A percentile compares a stretch with the other conserved stretches of the same genome.
Conservation (phyloP, 2,888 invertebrate species). For the Oscheius sp. region DNA sequence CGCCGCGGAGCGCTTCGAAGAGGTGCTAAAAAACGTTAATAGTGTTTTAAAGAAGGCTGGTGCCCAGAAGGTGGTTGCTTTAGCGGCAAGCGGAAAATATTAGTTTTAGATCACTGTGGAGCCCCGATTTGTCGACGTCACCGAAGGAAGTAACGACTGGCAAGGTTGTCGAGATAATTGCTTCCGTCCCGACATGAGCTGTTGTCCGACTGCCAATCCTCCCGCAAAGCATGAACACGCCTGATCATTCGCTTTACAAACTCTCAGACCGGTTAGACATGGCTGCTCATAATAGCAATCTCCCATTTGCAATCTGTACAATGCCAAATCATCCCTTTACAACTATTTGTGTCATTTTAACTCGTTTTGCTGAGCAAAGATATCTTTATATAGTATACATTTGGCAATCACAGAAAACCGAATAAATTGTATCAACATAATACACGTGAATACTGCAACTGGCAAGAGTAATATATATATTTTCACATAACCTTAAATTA, state of each 20-base stretch:
- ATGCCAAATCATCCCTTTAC: no score
- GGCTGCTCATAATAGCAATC: no score
- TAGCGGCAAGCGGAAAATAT: neutral
- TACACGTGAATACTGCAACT: constrained; percentile 21
- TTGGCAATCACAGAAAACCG: constrained; percentile 31
- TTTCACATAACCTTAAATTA: constrained; percentile 32
- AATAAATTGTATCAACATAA: constrained; percentile 8
- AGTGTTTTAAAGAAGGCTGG: constrained; percentile 33
- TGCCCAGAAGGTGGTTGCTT: constrained; percentile 24
- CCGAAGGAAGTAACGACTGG: constrained; percentile 24
- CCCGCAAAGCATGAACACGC: neutral
- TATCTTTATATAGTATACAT: constrained; percentile 13
- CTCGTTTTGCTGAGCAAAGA: no score
- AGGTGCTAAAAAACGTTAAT: constrained; percentile 26
- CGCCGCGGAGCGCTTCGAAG: constrained; percentile 32
- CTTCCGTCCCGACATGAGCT: constrained; percentile 21
- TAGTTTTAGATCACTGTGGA: constrained; percentile 33
- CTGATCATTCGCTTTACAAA: no score
- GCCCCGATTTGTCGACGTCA: constrained; percentile 37
- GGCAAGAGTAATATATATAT: constrained; percentile 17
- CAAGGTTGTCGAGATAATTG: constrained; percentile 32
- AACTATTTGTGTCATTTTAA: no score
- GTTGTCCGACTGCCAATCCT: constrained; percentile 29
- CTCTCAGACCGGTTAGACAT: no score
- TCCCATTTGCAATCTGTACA: no score